Evolutionary conservation across 2,113 vertebrate genomes (phyloP), one percentile per base, ranked within the genome.

Genomic region (Mandrillus leucophaeus): DNA sequence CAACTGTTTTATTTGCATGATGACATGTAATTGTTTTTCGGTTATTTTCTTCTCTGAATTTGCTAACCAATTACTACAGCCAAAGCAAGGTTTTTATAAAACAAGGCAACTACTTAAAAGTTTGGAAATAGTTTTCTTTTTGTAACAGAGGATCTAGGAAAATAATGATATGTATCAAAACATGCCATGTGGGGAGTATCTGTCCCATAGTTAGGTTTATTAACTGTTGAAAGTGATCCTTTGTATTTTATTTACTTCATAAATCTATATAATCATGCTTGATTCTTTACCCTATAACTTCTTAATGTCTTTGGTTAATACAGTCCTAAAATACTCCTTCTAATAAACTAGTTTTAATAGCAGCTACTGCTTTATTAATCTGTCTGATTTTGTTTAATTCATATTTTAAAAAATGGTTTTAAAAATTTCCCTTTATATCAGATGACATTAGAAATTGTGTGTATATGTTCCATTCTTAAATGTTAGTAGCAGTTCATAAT

Each of bases 401-500:
- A 88, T 81, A 59, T 70, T 95, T 20, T 13, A 12, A 83, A 94
- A 94, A 79, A 59, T 59, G 8, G 2, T 76, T 93, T 96, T 5
- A 75, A 90, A 83, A 38, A 18, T 81, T 72, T 89, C 11, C 5
- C 7, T 23, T 75, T 2, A 14, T 57, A 66, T 88, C 9, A 95
- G 84, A 79, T 89, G 20, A 73, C 50, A 64, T 35, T 80, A 14
- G 90, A 89, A 85, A 64, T 50, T 80, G 88, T 86, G 38, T 18
- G 11, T 76, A 1, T 85, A 16, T 83, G 13, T 38, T 86, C n/a
- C 52, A 85, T 83, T 95, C 43, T 85, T 95, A 66, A 89, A 92
- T 90, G 82, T 73, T 48, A 95, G 30, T 1, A 78, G 92, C 82
- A 98, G 13, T 98, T 90, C 96, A 97, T 45, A 90, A 83, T 32